Percentiles rank a stretch among this genome's conserved stretches.
Evolutionary conservation across 2,888 invertebrate species (phyloP).

Genomic region (Lepidocyrtinus sp.): DNA sequence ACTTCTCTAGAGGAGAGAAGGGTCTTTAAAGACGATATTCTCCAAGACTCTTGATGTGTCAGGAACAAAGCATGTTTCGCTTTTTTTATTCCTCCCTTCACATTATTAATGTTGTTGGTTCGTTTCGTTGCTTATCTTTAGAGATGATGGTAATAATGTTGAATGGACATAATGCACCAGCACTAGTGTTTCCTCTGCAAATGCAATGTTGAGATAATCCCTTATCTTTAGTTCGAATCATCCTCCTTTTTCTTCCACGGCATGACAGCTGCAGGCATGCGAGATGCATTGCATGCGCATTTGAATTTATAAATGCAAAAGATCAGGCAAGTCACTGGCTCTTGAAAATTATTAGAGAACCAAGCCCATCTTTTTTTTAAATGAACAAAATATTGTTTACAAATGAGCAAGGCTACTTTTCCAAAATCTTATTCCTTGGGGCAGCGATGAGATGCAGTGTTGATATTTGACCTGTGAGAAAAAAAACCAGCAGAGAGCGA

Average conservation of each 20-base stretch:
- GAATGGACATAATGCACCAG: slow-evolving; percentile 1
- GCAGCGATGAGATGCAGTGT: slow-evolving; percentile 27
- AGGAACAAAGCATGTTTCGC: background rate
- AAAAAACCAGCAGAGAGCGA: no score
- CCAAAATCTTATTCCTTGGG: slow-evolving; percentile 12
- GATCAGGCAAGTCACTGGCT: slow-evolving; percentile 4
- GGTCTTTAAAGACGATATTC: no score
- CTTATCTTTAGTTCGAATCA: slow-evolving; percentile 31
- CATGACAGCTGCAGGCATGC: slow-evolving; percentile 58
- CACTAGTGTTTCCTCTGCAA: background rate
- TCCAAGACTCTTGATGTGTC: slow-evolving; percentile 4
- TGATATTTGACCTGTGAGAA: slow-evolving; percentile 58
- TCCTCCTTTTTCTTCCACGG: slow-evolving; percentile 33
- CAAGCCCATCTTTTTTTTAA: background rate
- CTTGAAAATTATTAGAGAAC: background rate
- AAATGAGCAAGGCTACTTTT: slow-evolving; percentile 1
- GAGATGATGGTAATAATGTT: slow-evolving; percentile 5
- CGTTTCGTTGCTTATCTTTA: background rate
- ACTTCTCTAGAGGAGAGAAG: slow-evolving; percentile 26
- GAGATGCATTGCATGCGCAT: slow-evolving; percentile 50
- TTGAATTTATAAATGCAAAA: slow-evolving; percentile 14
- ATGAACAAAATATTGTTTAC: slow-evolving; percentile 18
- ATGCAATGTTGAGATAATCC: background rate
- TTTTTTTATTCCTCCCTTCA: background rate
- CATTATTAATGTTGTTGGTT: background rate